Base-by-base conservation (phyloP, 2,797 vertebrate genomes). In the Mycteria americana region DNA sequence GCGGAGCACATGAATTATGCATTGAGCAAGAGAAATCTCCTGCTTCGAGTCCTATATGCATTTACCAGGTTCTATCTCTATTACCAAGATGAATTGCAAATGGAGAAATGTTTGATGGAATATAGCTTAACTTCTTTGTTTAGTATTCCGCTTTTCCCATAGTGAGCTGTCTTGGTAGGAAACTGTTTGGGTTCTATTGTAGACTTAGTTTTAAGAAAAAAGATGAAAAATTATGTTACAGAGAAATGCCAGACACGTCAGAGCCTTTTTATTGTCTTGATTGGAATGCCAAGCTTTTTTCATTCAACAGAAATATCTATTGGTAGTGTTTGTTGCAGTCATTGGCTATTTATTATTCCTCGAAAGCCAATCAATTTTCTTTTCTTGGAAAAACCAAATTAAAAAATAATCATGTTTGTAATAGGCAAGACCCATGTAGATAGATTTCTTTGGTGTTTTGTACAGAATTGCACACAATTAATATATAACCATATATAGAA, bases 1-100 rank as follows among this genome's bases (percentile, higher is more conserved):
- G 98, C 98, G 98, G 98, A 99, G 98, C 98, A 98, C 98, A 99
- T 99, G 99, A 99, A 99, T 99, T 99, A 99, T 99, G 99, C 99
- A 99, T 99, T 98, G 98, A 98, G 98, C 98, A 98, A 98, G 98
- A 98, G 98, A 98, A 98, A 98, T 99, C 99, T 99, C 99, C 99
- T 99, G 99, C 99, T 99, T 99, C 99, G 99, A 98, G 99, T 99
- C 98, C 98, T 99, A 98, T 98, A 98, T 99, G 99, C 99, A 99
- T 99, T 98, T 99, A 99, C 98, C 98, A 98, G 98, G 98, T 99
- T 99, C 99, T 99, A 98, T 99, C 99, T 99, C 99, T 99, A 99
- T 99, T 99, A 99, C 98, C 97, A 99, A 99, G 99, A 99, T 99
- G 99, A 99, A 99, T 99, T 99, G 99, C 98, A 98, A 98, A 99